Percentiles rank a stretch among this genome's conserved stretches.
phyloP scores from a whole-genome alignment of 2,888 invertebrate species.

The Melinopterus prodromus region DNA sequence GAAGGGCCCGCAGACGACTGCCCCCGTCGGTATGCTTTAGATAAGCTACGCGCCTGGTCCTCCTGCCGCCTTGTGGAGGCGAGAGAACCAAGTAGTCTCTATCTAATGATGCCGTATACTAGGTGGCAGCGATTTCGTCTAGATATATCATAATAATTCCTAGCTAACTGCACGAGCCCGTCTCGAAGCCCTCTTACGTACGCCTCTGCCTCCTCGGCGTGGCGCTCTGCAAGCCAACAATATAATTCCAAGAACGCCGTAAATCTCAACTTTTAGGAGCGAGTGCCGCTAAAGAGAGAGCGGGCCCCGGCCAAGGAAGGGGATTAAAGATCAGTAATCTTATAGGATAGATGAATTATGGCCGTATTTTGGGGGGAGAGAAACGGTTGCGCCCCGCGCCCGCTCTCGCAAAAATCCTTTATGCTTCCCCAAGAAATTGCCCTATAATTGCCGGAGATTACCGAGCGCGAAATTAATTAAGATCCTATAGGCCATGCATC shows the following conservation, averaged over 20 bases:
- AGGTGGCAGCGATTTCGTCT: slow-evolving; percentile 60
- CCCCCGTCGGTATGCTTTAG: slow-evolving; percentile 20
- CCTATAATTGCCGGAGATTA: slow-evolving; percentile 62
- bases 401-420: slow-evolving; percentile 60
- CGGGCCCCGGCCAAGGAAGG: slow-evolving; percentile 63
- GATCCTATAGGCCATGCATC: slow-evolving; percentile 61
- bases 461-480: slow-evolving; percentile 61
- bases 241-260: slow-evolving; percentile 73
- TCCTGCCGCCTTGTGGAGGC: slow-evolving; percentile 50
- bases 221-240: slow-evolving; percentile 63
- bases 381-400: slow-evolving; percentile 54
- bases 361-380: slow-evolving; percentile 58
- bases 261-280: slow-evolving; percentile 77
- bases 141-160: slow-evolving; percentile 66
- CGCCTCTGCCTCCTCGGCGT: slow-evolving; percentile 51
- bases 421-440: slow-evolving; percentile 61
- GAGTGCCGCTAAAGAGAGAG: slow-evolving; percentile 62
- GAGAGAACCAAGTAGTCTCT: slow-evolving; percentile 52
- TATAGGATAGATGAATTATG: slow-evolving; percentile 75
- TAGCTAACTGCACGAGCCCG: slow-evolving; percentile 59
- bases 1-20: slow-evolving; percentile 12
- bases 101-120: slow-evolving; percentile 58
- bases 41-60: slow-evolving; percentile 39
- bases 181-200: slow-evolving; percentile 27
- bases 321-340: slow-evolving; percentile 82